phyloP scores from a whole-genome alignment of 2,113 vertebrate species.

The Spea multiplicata region DNA sequence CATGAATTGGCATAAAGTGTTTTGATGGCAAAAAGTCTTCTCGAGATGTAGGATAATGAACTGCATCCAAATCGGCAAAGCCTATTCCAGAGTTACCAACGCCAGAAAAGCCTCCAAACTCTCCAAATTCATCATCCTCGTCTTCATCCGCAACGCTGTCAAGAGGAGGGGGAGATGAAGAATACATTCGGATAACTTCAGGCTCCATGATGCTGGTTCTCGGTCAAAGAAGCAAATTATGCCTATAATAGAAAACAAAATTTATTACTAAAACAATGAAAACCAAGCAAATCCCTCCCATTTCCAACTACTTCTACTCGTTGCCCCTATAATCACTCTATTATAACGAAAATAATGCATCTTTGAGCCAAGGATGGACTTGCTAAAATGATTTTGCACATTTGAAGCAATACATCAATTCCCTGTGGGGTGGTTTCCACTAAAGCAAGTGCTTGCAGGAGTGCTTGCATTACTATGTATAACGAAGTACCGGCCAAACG shows the following conservation, averaged over 20 bases:
- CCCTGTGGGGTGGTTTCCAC: too few relatives aligned
- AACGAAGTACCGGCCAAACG: too few relatives aligned
- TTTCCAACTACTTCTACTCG: too few relatives aligned
- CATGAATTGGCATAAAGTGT: conserved; percentile 68
- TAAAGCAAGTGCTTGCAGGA: too few relatives aligned
- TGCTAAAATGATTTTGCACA: too few relatives aligned
- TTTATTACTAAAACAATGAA: too few relatives aligned
- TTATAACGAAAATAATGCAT: too few relatives aligned
- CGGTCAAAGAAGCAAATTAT: conserved; percentile 61
- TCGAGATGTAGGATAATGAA: conserved; percentile 62
- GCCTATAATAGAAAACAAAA: conserved; percentile 59
- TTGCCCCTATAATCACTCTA: too few relatives aligned
- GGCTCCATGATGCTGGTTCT: conserved; percentile 82
- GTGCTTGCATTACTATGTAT: too few relatives aligned
- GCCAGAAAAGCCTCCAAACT: conserved; percentile 82
- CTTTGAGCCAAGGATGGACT: too few relatives aligned
- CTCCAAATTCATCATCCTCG: conserved; percentile 86
- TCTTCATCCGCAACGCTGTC: conserved; percentile 82
- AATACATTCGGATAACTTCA: conserved; percentile 80
- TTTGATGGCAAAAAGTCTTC: conserved; percentile 70
- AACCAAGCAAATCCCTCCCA: too few relatives aligned
- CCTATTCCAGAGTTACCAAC: conserved; percentile 67
- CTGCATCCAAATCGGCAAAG: conserved; percentile 70
- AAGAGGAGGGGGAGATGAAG: conserved; percentile 81
- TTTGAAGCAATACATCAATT: too few relatives aligned